These are phyloP conservation scores for Helarctos malayanus DNA, from an alignment of 2,797 vertebrate species.

Conservation along the genomic window DNA sequence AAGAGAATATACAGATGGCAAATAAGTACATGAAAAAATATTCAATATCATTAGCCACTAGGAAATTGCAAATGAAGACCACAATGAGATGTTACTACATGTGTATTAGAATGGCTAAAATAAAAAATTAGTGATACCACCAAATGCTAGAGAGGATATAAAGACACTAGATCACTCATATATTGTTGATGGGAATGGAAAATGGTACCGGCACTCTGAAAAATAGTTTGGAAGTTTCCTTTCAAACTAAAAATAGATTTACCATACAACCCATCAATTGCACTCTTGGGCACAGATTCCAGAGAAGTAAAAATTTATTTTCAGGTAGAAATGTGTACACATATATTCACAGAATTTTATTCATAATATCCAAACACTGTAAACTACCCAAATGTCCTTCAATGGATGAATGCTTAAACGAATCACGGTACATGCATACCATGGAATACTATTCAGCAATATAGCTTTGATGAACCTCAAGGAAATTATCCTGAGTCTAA, in stretches of 20 bases:
- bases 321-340: background rate
- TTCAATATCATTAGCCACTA: constrained; percentile 51
- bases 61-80: background rate
- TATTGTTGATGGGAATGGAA: background rate
- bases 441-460: constrained; percentile 37
- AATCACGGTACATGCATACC: background rate
- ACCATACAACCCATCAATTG: background rate
- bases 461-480: constrained; percentile 30
- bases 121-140: background rate
- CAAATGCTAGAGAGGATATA: constrained; percentile 25
- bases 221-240: constrained; percentile 43
- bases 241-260: constrained; percentile 43
- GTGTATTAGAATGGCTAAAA: constrained; percentile 21
- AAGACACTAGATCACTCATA: background rate
- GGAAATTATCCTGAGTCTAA: constrained; percentile 31
- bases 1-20: background rate
- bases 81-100: background rate
- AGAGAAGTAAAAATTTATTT: constrained; percentile 57
- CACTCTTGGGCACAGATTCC: background rate
- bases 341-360: constrained; percentile 39
- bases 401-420: constrained; percentile 12
- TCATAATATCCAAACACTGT: constrained; percentile 20
- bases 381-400: constrained; percentile 37
- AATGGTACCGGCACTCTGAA: constrained; percentile 10
- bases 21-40: constrained; percentile 26